phyloP scores from a whole-genome alignment of 1,140 invertebrate species.

The Bemisia tabaci region DNA sequence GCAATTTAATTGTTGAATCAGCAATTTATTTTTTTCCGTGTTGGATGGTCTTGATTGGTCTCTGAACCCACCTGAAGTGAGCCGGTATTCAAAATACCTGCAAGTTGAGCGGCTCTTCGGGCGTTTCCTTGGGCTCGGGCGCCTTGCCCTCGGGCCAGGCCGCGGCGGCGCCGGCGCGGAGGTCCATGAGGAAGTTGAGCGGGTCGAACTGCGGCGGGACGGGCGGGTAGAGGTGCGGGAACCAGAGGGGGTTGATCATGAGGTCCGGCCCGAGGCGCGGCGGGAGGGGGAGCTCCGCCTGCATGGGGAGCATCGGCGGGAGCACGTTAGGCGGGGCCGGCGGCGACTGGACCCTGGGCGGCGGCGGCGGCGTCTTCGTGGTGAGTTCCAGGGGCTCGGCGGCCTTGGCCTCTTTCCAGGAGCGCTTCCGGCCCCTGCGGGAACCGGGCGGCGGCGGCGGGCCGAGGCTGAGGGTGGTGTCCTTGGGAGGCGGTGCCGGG shows the following conservation, averaged over 20 bases:
- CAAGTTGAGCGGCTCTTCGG: neutral
- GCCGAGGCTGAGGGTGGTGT: slow-evolving; percentile 19
- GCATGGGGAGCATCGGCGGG: neutral
- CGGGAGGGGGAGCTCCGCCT: neutral
- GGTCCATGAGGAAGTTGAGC: slow-evolving; percentile 63
- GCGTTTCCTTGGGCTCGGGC: neutral
- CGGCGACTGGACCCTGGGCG: slow-evolving; percentile 27
- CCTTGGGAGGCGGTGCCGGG: slow-evolving; percentile 18
- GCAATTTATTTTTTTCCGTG: no score
- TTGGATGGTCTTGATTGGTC: no score
- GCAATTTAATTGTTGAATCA: no score
- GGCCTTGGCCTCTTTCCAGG: slow-evolving; percentile 36
- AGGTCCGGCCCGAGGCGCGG: neutral
- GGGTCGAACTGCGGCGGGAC: slow-evolving; percentile 54
- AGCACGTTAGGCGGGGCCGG: slow-evolving; percentile 39
- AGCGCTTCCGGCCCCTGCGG: slow-evolving; percentile 45
- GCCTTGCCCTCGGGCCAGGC: neutral
- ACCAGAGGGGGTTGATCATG: slow-evolving; percentile 14
- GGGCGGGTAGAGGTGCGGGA: slow-evolving; percentile 32
- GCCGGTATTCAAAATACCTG: no score
- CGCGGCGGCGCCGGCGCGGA: slow-evolving; percentile 39
- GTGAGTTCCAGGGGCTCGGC: slow-evolving; percentile 49
- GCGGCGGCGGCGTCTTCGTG: slow-evolving; percentile 32
- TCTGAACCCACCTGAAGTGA: no score
- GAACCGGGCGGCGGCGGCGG: slow-evolving; percentile 25